A percentile compares a stretch with the other conserved stretches of the same genome.
These are phyloP conservation scores for Microcebus ravelobensis DNA, from an alignment of 2,113 vertebrate genomes.

Conservation along the genomic window DNA sequence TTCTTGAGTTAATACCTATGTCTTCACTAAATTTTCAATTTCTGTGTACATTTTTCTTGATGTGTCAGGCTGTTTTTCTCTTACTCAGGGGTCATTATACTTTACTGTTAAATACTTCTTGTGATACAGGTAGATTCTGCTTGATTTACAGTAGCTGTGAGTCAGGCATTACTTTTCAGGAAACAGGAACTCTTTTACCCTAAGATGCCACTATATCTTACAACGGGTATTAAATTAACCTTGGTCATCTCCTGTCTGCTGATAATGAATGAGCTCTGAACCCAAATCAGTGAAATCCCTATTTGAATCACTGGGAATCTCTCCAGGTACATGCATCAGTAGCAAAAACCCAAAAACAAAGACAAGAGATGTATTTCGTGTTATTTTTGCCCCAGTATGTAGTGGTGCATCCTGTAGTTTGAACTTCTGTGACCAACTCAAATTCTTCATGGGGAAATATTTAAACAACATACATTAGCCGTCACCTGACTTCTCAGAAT, in stretches of 20 bases:
- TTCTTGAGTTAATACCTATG: background rate
- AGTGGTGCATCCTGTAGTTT: background rate
- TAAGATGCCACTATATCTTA: conserved; percentile 29
- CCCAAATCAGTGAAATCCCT: background rate
- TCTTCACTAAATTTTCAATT: conserved; percentile 17
- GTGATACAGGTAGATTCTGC: background rate
- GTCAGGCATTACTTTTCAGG: conserved; percentile 38
- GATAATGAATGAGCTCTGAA: conserved; percentile 45
- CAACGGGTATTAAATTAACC: conserved; percentile 43
- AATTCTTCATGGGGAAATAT: background rate
- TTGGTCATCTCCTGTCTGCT: conserved; percentile 2
- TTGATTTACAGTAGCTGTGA: conserved; percentile 57
- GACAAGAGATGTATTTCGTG: background rate
- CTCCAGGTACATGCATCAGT: background rate
- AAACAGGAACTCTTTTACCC: conserved; percentile 42
- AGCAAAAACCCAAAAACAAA: background rate
- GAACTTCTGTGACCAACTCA: background rate
- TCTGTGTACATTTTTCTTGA: background rate
- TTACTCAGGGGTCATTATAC: background rate
- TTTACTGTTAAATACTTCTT: conserved; percentile 51
- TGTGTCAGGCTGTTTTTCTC: background rate
- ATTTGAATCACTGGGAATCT: background rate
- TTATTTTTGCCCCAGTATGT: background rate
- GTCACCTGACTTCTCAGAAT: background rate
- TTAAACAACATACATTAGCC: background rate